These are phyloP conservation scores for Laothoe populi DNA, from an alignment of 2,888 invertebrate genomes.

Conservation along the genomic window DNA sequence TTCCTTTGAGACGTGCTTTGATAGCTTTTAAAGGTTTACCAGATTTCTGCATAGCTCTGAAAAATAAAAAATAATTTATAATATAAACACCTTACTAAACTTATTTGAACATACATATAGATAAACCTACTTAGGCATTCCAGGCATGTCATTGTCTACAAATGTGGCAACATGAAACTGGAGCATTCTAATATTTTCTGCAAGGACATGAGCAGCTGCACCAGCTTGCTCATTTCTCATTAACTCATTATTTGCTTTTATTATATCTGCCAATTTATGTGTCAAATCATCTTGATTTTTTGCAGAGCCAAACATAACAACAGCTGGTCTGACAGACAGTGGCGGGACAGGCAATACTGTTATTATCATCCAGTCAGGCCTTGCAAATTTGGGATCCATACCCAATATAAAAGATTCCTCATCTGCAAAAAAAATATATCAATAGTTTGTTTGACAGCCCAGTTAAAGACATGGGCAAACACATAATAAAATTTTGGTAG, in stretches of 20 bases:
- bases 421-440: conserved; percentile 80
- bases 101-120: background rate
- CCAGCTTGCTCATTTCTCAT: conserved; percentile 97
- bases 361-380: conserved; percentile 99
- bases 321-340: conserved; percentile 97
- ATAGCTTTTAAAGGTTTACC: conserved; percentile 99
- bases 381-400: conserved; percentile 98
- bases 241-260: conserved; percentile 98
- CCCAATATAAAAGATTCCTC: conserved; percentile 97
- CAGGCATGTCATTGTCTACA: conserved; percentile 99
- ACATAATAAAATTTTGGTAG: background rate
- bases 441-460: conserved; percentile 11
- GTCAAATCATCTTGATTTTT: conserved; percentile 99
- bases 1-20: conserved; percentile 98
- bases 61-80: conserved; percentile 47
- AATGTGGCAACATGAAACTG: conserved; percentile 99
- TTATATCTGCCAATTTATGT: conserved; percentile 98
- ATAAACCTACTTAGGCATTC: conserved; percentile 90
- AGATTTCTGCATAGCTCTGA: conserved; percentile 98
- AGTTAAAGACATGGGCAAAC: background rate
- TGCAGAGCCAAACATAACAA: conserved; percentile 99
- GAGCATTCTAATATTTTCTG: conserved; percentile 98
- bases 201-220: conserved; percentile 98
- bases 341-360: conserved; percentile 99
- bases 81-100: background rate